Evolutionary conservation across 2,888 invertebrate genomes (phyloP).

Genomic region (Brachylomia viminalis): DNA sequence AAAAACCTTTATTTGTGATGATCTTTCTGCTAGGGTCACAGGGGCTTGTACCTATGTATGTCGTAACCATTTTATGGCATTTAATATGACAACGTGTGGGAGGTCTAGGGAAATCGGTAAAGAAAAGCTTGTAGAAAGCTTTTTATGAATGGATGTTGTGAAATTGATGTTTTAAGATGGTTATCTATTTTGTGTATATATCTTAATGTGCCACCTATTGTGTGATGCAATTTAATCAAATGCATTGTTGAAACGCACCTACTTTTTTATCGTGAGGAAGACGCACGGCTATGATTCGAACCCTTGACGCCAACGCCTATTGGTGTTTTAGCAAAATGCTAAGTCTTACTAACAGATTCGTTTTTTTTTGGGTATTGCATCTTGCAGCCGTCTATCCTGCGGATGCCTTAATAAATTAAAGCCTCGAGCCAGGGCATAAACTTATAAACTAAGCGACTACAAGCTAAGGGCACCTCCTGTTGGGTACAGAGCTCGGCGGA

Average conservation of each 20-base stretch:
- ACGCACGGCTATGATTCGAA: too few relatives aligned
- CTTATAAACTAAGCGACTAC: too few relatives aligned
- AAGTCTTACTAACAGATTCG: too few relatives aligned
- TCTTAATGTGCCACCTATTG: neutral
- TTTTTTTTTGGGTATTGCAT: too few relatives aligned
- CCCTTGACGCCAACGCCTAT: too few relatives aligned
- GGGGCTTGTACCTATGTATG: constrained; percentile 21
- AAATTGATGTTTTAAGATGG: constrained; percentile 24
- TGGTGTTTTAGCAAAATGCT: too few relatives aligned
- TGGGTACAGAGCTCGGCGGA: too few relatives aligned
- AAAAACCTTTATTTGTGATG: constrained; percentile 7
- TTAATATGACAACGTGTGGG: constrained; percentile 54
- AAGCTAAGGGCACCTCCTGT: too few relatives aligned
- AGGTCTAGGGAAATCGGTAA: constrained; percentile 47
- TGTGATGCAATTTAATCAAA: neutral
- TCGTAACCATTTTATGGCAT: constrained; percentile 46
- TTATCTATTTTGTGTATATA: constrained; percentile 4
- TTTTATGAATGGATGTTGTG: constrained; percentile 48
- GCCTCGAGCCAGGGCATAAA: too few relatives aligned
- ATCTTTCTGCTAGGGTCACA: constrained; percentile 31
- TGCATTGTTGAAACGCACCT: neutral
- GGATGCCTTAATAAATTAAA: too few relatives aligned
- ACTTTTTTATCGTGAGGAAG: neutral
- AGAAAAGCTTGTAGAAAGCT: constrained; percentile 60
- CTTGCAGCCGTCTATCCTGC: too few relatives aligned